Conservation (phyloP, 2,113 vertebrate genomes). For the Lampris megalopsis region DNA sequence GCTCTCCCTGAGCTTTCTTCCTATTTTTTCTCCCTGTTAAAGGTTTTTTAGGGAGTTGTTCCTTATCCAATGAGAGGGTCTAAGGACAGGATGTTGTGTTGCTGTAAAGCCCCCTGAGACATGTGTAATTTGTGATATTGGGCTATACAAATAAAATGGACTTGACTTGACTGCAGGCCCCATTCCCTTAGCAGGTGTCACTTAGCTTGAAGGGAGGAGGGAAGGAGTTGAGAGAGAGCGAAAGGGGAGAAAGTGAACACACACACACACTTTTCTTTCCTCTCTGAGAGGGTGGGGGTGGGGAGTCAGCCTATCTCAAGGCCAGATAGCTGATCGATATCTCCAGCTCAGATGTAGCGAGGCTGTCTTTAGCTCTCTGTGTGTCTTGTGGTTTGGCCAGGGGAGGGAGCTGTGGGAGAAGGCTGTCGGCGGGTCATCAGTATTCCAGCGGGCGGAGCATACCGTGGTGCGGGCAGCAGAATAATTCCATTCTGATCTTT, state of each 20-base stretch:
- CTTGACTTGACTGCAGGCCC: too few relatives aligned
- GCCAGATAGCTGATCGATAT: constrained; percentile 63
- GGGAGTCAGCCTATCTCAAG: constrained; percentile 33
- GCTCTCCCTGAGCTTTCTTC: too few relatives aligned
- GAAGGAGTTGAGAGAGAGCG: constrained; percentile 5
- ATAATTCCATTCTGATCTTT: constrained; percentile 76
- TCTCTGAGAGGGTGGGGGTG: constrained; percentile 24
- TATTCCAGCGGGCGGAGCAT: constrained; percentile 71
- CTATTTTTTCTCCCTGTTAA: too few relatives aligned
- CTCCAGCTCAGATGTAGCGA: constrained; percentile 57
- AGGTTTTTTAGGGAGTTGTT: too few relatives aligned
- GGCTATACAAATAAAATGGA: too few relatives aligned
- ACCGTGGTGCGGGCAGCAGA: constrained; percentile 72
- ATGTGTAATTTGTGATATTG: too few relatives aligned
- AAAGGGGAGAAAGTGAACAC: constrained; percentile 14
- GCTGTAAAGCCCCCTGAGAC: too few relatives aligned
- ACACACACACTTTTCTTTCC: too few relatives aligned
- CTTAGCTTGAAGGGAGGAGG: constrained; percentile 5
- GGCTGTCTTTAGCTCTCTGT: background rate
- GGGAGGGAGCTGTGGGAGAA: constrained; percentile 68
- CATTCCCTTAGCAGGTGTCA: too few relatives aligned
- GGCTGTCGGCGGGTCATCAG: constrained; percentile 72
- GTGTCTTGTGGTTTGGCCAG: constrained; percentile 32
- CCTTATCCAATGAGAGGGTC: too few relatives aligned
- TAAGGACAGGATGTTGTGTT: too few relatives aligned